Conservation (phyloP, 2,113 vertebrate genomes). For the Mormyrus lacerda region DNA sequence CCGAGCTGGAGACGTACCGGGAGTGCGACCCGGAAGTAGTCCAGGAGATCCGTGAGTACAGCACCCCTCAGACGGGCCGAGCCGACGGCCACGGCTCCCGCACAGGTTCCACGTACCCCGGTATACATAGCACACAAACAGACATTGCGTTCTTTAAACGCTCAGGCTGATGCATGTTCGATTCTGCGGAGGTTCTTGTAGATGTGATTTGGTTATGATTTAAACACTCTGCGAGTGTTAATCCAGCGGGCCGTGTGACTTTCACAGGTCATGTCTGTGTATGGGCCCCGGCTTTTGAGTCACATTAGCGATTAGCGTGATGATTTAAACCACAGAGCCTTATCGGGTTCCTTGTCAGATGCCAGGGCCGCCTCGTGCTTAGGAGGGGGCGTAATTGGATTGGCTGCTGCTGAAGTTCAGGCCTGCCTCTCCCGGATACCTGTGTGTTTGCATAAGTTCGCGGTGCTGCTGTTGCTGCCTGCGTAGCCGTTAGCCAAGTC, state of each 20-base stretch:
- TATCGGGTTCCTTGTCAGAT: not conserved
- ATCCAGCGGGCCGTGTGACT: not conserved
- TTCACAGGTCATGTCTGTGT: not conserved
- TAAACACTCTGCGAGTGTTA: not conserved
- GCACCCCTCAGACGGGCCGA: not conserved
- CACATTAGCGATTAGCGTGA: not conserved
- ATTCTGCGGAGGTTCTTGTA: not conserved
- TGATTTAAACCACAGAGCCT: not conserved
- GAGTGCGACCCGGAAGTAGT: constrained; percentile 89
- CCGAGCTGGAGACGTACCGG: constrained; percentile 79
- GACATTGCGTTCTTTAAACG: not conserved
- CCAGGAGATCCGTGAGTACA: constrained; percentile 85
- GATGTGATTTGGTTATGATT: not conserved
- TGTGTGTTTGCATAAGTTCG: not conserved
- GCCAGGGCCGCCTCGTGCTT: not conserved
- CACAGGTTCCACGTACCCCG: not conserved
- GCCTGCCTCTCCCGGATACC: not conserved
- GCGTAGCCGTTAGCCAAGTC: not conserved
- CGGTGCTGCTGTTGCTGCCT: not conserved
- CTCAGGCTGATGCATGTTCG: not conserved
- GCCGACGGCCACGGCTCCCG: not conserved
- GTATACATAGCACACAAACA: not conserved
- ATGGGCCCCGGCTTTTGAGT: not conserved
- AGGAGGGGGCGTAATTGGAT: not conserved
- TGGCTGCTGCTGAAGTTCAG: not conserved